These are phyloP conservation scores for Syrmaticus mikado DNA, from an alignment of 2,113 vertebrate genomes.

Conservation along the genomic window DNA sequence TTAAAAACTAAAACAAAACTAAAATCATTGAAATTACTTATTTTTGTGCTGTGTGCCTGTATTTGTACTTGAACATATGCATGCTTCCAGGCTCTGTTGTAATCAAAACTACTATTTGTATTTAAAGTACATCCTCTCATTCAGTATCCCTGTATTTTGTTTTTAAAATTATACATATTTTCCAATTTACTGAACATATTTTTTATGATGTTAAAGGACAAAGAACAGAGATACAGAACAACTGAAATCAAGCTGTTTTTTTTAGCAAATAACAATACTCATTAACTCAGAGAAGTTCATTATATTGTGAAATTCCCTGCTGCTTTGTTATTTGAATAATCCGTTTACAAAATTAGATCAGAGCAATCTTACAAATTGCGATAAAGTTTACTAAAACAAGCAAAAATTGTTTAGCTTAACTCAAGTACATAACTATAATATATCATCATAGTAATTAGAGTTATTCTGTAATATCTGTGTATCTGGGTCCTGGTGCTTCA, in stretches of 20 bases:
- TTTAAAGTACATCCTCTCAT: background rate
- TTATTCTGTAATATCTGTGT: background rate
- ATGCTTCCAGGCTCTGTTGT: background rate
- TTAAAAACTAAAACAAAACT: background rate
- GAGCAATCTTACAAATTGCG: slow-evolving; percentile 2
- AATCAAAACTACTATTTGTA: background rate
- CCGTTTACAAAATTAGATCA: slow-evolving; percentile 16
- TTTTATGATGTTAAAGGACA: background rate
- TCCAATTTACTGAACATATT: background rate
- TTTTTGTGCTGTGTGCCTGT: background rate
- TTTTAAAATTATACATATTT: background rate
- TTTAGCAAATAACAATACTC: background rate
- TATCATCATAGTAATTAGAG: background rate
- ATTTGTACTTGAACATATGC: background rate
- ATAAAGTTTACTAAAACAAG: background rate
- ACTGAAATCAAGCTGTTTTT: background rate
- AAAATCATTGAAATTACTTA: background rate
- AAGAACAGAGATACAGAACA: background rate
- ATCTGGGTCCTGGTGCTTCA: background rate
- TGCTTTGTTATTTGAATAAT: slow-evolving; percentile 28
- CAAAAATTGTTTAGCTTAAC: background rate
- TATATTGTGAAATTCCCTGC: slow-evolving; percentile 17
- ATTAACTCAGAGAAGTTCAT: slow-evolving; percentile 6
- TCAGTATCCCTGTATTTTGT: background rate
- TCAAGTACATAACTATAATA: background rate